Base-by-base conservation (phyloP, 2,797 vertebrate genomes). In the Sebastes vulpes region DNA sequence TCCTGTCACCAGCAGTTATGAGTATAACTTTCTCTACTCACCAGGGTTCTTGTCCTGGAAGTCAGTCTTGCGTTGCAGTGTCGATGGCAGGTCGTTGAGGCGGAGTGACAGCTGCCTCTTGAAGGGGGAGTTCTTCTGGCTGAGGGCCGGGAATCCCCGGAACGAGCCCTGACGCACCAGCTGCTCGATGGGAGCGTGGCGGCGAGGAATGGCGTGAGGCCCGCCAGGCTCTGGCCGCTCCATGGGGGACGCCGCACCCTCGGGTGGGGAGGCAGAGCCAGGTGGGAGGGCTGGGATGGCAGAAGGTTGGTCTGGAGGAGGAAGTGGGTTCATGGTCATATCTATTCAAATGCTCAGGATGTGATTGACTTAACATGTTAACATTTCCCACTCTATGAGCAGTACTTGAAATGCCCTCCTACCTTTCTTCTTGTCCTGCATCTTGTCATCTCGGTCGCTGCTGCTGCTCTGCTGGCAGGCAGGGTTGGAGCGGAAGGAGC, bases 111-210 rank as follows among this genome's bases (percentile, higher is more conserved):
- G 96, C 92, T 98, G 97, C 42, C 98, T 94, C 91, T 98, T 98
- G 84, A 98, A 98, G 23, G 98, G 98, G 0, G 98, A 98, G 91
- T 98, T 98, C 90, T 97, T 98, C 96, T 97, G 96, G 87, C 97
- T 98, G 46, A 98, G 97, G 0, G 97, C 96, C 0, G 98, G 98
- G 85, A 98, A 98, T 25, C 98, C 98, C 0, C 98, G 95, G 89
- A 98, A 98, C 2, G 98, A 98, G 52, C 98, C 98, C 75, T 98
- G 98, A 2, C 98, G 96, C 71, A 98, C 97, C 89, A 98, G 95
- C 96, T 98, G 97, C 84, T 98, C 98, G 29, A 98, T 94, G n/a
- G 97, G 98, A 0, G 97, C 98, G 0, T 98, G 98, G 66, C 98
- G 96, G 10, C 98, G 97, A 0, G 98, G 98, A 89, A 98, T 98